Evolutionary conservation across 2,888 invertebrate genomes (phyloP).

Genomic region (Eristalis tenax): DNA sequence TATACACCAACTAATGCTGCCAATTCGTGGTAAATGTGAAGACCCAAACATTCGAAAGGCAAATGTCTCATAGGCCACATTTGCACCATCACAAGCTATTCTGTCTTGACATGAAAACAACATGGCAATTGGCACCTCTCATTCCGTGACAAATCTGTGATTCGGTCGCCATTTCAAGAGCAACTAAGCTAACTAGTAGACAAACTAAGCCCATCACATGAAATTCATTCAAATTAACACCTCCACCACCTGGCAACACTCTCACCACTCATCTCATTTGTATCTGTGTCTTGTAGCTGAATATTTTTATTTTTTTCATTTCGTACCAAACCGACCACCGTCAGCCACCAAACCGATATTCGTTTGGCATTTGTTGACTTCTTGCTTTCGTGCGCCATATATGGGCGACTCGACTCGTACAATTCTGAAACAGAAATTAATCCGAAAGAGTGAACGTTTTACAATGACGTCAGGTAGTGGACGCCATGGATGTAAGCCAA

Average conservation of each 20-base stretch:
- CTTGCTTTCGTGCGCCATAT: conserved; percentile 43
- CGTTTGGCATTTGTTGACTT: conserved; percentile 45
- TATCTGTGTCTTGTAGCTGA: conserved; percentile 9
- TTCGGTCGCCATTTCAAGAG: not conserved
- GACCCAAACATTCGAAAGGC: too few relatives aligned
- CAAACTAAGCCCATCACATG: not conserved
- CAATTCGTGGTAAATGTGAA: too few relatives aligned
- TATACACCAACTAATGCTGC: too few relatives aligned
- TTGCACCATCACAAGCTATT: too few relatives aligned
- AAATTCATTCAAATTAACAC: conserved; percentile 26
- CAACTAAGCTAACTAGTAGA: too few relatives aligned
- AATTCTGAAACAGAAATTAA: conserved; percentile 66
- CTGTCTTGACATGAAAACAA: too few relatives aligned
- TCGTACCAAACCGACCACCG: not conserved
- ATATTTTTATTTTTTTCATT: not conserved
- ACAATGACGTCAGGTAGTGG: conserved; percentile 63
- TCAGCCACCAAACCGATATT: conserved; percentile 21
- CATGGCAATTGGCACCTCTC: not conserved
- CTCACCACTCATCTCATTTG: not conserved
- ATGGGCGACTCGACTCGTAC: conserved; percentile 11
- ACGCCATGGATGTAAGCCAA: conserved; percentile 14
- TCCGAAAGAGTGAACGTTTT: conserved; percentile 67
- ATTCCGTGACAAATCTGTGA: not conserved
- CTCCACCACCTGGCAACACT: conserved; percentile 21
- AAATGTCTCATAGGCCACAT: too few relatives aligned